Conservation (phyloP, 1,140 invertebrate genomes). For the Anastatus disparis region DNA sequence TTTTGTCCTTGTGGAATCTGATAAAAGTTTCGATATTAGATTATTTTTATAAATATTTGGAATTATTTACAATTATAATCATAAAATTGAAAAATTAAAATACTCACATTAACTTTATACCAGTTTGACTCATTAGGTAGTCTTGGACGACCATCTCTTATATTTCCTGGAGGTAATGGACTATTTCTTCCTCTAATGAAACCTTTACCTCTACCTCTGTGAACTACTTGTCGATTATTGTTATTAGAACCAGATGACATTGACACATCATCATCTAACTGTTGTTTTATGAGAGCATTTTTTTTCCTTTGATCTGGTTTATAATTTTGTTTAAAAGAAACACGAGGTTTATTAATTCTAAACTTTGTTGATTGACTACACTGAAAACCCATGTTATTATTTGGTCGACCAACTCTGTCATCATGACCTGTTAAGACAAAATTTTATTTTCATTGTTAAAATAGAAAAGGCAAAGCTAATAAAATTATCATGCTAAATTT, state of each 20-base stretch:
- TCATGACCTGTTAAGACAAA: constrained; percentile 49
- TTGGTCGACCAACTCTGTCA: constrained; percentile 44
- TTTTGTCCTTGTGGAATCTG: constrained; percentile 79
- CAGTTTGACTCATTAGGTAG: constrained; percentile 60
- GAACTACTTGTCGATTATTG: constrained; percentile 46
- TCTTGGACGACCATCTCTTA: constrained; percentile 34
- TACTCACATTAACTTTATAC: constrained; percentile 72
- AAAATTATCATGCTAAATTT: neutral
- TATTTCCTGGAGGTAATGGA: constrained; percentile 44
- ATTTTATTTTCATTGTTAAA: neutral
- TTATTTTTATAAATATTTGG: neutral
- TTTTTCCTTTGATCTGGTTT: constrained; percentile 11
- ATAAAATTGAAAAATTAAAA: constrained; percentile 24
- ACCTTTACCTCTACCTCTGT: constrained; percentile 42
- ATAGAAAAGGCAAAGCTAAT: neutral
- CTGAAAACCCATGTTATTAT: constrained; percentile 24
- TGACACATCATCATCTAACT: constrained; percentile 52
- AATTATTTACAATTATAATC: too few species aligned
- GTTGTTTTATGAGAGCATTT: constrained; percentile 35
- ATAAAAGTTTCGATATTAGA: constrained; percentile 43
- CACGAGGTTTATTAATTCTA: constrained; percentile 49
- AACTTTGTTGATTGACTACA: too few species aligned
- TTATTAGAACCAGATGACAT: constrained; percentile 48
- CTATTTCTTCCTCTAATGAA: constrained; percentile 49
- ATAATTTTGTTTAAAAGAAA: constrained; percentile 50